Base-by-base conservation (phyloP, 1,140 invertebrate species). In the Phymorhynchus buccinoides region DNA sequence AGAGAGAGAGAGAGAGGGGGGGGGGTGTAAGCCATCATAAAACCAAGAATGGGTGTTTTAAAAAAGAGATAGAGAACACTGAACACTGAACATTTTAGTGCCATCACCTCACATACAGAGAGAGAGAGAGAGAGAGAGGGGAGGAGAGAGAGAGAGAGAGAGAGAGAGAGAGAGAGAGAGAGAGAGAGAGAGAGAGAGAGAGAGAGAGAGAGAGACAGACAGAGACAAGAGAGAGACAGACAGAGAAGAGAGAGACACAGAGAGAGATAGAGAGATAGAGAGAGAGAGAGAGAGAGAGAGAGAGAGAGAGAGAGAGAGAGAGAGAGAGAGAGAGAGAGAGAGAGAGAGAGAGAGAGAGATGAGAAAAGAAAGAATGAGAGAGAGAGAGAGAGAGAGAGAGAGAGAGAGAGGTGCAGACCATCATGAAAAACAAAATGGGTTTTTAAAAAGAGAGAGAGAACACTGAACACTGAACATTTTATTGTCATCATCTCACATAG, bases 21-120 rank as follows among this genome's bases (percentile, higher is more conserved):
- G 68, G 68, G 68, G n/a, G n/a, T 73, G 68, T 6, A n/a, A n/a
- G n/a, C n/a, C n/a, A n/a, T n/a, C 56, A 66, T 30, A 66, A n/a
- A 66, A 66, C 30, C 16, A 66, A 66, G 56, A 66, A 66, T 66
- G 56, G 56, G 30, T 66, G 56, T n/a, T n/a, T n/a, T n/a, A n/a
- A n/a, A n/a, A n/a, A n/a, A n/a, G n/a, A n/a, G n/a, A n/a, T n/a
- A n/a, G n/a, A n/a, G n/a, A n/a, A n/a, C n/a, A n/a, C n/a, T n/a
- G n/a, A n/a, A n/a, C n/a, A n/a, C n/a, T n/a, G n/a, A n/a, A n/a
- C n/a, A n/a, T n/a, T n/a, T n/a, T n/a, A n/a, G n/a, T n/a, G n/a
- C n/a, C n/a, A n/a, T n/a, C n/a, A n/a, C n/a, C n/a, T n/a, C n/a
- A n/a, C n/a, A 18, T 48, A 6, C 44, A 48, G 44, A 48, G 44